phyloP scores from a whole-genome alignment of 2,113 vertebrate genomes.

The Fregetta grallaria region DNA sequence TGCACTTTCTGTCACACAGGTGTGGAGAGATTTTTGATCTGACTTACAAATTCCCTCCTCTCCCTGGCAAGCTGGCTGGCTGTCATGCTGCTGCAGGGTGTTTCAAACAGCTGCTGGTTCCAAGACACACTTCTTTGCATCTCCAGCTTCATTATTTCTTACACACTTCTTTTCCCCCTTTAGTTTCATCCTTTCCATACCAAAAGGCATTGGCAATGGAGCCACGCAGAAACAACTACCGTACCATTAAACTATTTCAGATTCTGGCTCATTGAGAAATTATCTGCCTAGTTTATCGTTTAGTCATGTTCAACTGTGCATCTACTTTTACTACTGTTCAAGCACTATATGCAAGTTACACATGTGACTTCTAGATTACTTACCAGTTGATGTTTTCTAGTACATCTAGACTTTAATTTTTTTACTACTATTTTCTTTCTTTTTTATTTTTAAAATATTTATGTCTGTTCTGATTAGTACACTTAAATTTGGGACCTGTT shows the following conservation, averaged over 20 bases:
- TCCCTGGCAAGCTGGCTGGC: background rate
- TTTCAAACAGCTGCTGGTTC: conserved; percentile 18
- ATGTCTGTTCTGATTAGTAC: background rate
- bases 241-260: background rate
- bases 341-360: background rate
- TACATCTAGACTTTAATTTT: background rate
- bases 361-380: background rate
- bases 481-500: background rate
- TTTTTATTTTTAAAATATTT: background rate
- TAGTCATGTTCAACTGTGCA: background rate
- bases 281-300: background rate
- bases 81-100: background rate
- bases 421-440: background rate
- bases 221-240: background rate
- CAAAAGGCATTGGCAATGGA: background rate
- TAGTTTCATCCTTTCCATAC: background rate
- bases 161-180: background rate
- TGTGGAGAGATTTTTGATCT: conserved; percentile 49
- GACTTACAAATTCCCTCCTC: background rate
- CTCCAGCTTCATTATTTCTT: background rate
- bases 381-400: background rate
- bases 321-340: background rate
- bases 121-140: background rate
- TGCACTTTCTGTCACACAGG: conserved; percentile 29
- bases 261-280: background rate